A percentile compares a stretch with the other conserved stretches of the same genome.
These are phyloP conservation scores for Drosophila grimshawi DNA, from an alignment of 1,140 invertebrate species.

Conservation along the genomic window DNA sequence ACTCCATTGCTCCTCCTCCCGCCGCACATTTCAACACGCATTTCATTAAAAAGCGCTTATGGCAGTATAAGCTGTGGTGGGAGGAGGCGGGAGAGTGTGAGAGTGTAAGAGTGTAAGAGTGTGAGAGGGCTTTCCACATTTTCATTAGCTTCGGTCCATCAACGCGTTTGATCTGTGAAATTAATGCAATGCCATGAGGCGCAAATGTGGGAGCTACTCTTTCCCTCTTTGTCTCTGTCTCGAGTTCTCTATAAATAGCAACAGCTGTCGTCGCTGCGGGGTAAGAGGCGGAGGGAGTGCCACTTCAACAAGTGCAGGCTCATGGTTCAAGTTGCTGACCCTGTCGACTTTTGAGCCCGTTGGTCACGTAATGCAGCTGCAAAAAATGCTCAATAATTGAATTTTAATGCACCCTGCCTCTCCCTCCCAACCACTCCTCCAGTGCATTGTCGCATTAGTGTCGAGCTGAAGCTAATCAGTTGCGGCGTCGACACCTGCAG, in stretches of 20 bases:
- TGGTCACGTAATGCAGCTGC: constrained; percentile 66
- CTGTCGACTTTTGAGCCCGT: constrained; percentile 52
- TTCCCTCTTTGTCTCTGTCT: neutral
- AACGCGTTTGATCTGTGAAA: constrained; percentile 75
- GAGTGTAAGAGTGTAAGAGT: too few relatives aligned
- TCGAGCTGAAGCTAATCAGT: constrained; percentile 70
- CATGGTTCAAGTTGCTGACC: constrained; percentile 10
- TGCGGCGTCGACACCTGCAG: constrained; percentile 75
- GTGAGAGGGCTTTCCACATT: constrained; percentile 40
- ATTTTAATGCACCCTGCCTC: constrained; percentile 68
- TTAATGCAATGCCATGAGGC: constrained; percentile 74
- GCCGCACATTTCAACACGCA: constrained; percentile 43
- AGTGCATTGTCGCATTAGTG: constrained; percentile 69
- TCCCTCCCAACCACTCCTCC: constrained; percentile 4
- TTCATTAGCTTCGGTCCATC: constrained; percentile 73
- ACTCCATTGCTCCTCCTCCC: neutral
- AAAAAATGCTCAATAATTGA: constrained; percentile 72
- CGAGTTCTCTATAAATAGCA: constrained; percentile 65
- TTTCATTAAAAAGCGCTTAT: constrained; percentile 78
- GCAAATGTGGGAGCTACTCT: constrained; percentile 39
- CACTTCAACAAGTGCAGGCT: constrained; percentile 33
- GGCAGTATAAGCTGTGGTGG: constrained; percentile 7
- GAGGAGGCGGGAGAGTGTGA: neutral
- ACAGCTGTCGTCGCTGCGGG: constrained; percentile 53
- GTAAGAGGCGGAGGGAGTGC: neutral